Evolutionary conservation across 1,140 invertebrate genomes (phyloP), one percentile per base, ranked within the genome.

Genomic region (Solenopsis invicta): DNA sequence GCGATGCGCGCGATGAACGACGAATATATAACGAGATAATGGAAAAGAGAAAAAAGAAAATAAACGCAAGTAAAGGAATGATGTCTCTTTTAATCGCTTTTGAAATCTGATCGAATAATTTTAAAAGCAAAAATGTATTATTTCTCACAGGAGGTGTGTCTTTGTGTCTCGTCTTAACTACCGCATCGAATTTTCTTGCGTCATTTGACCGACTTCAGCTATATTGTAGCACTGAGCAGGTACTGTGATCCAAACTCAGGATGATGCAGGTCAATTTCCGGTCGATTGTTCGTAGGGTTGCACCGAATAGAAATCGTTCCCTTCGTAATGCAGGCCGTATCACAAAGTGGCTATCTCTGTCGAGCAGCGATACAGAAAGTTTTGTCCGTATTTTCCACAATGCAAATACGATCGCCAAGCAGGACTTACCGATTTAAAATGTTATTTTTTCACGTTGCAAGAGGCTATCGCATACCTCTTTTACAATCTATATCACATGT

Each of bases 341-440:
- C 54, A 80, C 82, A 75, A 84, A 86, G 77, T 86, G 52, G 59
- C 82, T 84, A 62, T 66, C 45, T 61, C 66, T 52, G 21, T 8
- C 41, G 48, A 21, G 10, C 54, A 21, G 41, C 24, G 29, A 62
- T 45, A n/a, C 59, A 48, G n/a, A 66, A 88, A 81, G 62, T 90
- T 80, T 90, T 74, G 88, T 90, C 86, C 34, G 13, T 45, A n/a
- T 48, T 72, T 72, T 18, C n/a, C n/a, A n/a, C n/a, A n/a, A n/a
- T n/a, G n/a, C n/a, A n/a, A n/a, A n/a, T n/a, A n/a, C n/a, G n/a
- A n/a, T n/a, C n/a, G n/a, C n/a, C n/a, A n/a, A n/a, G n/a, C n/a
- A n/a, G n/a, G n/a, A n/a, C n/a, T n/a, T n/a, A n/a, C n/a, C n/a
- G n/a, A n/a, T n/a, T n/a, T n/a, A n/a, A n/a, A n/a, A n/a, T n/a